Percentiles rank a stretch among this genome's conserved stretches.
Evolutionary conservation across 2,888 invertebrate species (phyloP).

Genomic region (Rhingia rostrata): DNA sequence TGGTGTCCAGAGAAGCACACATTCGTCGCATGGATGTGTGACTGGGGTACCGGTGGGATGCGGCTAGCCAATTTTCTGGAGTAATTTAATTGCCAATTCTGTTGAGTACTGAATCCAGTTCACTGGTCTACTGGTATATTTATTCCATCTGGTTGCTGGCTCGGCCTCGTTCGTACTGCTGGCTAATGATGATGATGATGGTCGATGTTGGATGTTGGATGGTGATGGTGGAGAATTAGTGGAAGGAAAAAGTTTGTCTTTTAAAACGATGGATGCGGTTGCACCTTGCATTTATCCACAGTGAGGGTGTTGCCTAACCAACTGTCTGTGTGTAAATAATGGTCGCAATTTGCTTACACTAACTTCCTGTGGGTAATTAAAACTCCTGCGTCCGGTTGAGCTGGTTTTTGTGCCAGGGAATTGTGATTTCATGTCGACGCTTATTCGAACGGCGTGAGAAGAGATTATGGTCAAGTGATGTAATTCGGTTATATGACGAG

Average conservation of each 20-base stretch:
- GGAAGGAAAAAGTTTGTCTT: slow-evolving; percentile 30
- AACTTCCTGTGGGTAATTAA: slow-evolving; percentile 68
- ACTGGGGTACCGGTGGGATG: slow-evolving; percentile 18
- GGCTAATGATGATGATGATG: slow-evolving; percentile 49
- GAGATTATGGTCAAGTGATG: too few species aligned
- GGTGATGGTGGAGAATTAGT: neutral
- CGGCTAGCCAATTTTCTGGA: slow-evolving; percentile 42
- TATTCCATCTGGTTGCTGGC: slow-evolving; percentile 13
- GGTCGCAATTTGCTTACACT: slow-evolving; percentile 42
- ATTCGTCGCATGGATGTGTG: slow-evolving; percentile 28
- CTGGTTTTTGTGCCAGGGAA: slow-evolving; percentile 23
- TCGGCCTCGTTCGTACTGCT: slow-evolving; percentile 5
- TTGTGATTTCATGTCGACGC: slow-evolving; percentile 6
- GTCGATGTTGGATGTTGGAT: neutral
- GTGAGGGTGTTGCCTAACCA: slow-evolving; percentile 54
- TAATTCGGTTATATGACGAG: too few species aligned
- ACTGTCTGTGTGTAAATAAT: slow-evolving; percentile 40
- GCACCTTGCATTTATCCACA: slow-evolving; percentile 25
- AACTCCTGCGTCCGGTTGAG: slow-evolving; percentile 18
- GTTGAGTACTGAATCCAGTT: slow-evolving; percentile 49
- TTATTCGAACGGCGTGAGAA: too few species aligned
- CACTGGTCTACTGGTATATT: slow-evolving; percentile 52
- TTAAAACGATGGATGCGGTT: slow-evolving; percentile 34
- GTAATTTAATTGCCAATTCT: slow-evolving; percentile 65
- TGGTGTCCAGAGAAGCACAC: slow-evolving; percentile 26